Evolutionary conservation across 2,797 vertebrate genomes (phyloP), one percentile per base, ranked within the genome.

Genomic region (Hephaestus fuliginosus): DNA sequence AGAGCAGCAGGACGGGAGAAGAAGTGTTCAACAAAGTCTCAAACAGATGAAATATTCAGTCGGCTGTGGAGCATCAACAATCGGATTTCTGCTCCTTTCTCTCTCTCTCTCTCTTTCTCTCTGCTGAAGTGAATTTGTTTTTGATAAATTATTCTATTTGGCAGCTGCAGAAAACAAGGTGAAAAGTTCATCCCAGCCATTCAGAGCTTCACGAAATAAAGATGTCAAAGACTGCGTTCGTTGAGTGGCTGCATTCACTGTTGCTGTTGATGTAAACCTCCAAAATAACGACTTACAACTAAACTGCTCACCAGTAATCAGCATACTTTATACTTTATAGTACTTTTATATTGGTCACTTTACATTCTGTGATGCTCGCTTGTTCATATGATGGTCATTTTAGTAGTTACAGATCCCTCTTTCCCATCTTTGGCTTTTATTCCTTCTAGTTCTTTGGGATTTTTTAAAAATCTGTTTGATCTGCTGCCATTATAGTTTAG

Each of bases 41-140:
- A 18, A 36, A 0, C 1, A 36, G 53, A 61, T 70, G 5, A 66
- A 76, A 81, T 30, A 46, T 41, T 71, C 39, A 55, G 65, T 58
- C 36, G 15, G 52, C 46, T 33, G 15, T 30, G 10, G n/a, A 64
- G 11, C 20, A 9, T 43, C 20, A 28, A 20, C 57, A 41, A 28
- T 62, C 51, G 11, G 6, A 69, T 57, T 49, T 30, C 4, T 2
- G 28, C 55, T 30, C 15, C 46, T 36, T 22, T 56, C 28, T 17
- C 63, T 25, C 25, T 25, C 25, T 25, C 25, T 25, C 25, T 25
- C 25, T 25, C 25, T 25, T 25, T 25, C 25, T 73, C 49, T 0
- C 56, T 5, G 20, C 13, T 70, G 14, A 36, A 22, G 10, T 15
- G n/a, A 33, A 33, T 62, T 33, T 9, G 48, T 17, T 70, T 71